phyloP scores from a whole-genome alignment of 2,113 vertebrate species.

The Tragelaphus imberbis region DNA sequence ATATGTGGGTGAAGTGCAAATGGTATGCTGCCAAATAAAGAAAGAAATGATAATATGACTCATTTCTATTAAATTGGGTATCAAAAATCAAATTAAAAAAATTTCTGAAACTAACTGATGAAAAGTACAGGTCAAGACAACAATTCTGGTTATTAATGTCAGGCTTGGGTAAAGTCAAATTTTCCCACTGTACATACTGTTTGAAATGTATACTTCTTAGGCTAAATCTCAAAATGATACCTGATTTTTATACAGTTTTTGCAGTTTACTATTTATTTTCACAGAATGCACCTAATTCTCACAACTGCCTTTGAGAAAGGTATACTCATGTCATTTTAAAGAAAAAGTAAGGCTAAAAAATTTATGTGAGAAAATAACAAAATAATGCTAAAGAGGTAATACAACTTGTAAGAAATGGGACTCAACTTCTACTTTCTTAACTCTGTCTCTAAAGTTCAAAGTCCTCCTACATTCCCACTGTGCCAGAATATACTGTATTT shows the following conservation, averaged over 20 bases:
- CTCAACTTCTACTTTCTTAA: background rate
- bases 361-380: background rate
- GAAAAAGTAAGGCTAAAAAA: background rate
- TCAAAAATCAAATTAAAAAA: slow-evolving; percentile 38
- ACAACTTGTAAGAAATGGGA: background rate
- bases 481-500: background rate
- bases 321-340: background rate
- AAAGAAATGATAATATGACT: slow-evolving; percentile 10
- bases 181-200: background rate
- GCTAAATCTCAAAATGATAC: slow-evolving; percentile 14
- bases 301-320: slow-evolving; percentile 6
- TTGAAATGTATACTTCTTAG: background rate
- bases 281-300: slow-evolving; percentile 13
- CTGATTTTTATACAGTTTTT: background rate
- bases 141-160: slow-evolving; percentile 28
- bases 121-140: background rate
- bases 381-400: background rate
- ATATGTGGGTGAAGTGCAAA: slow-evolving; percentile 7
- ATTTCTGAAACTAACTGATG: slow-evolving; percentile 40
- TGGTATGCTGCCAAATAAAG: background rate
- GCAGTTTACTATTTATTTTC: background rate
- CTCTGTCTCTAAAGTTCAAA: background rate
- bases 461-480: background rate
- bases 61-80: background rate
- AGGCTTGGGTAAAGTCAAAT: slow-evolving; percentile 1